Percentiles rank a stretch among this genome's conserved stretches.
Evolutionary conservation across 2,888 invertebrate genomes (phyloP).

Genomic region (Diarsia brunnea): DNA sequence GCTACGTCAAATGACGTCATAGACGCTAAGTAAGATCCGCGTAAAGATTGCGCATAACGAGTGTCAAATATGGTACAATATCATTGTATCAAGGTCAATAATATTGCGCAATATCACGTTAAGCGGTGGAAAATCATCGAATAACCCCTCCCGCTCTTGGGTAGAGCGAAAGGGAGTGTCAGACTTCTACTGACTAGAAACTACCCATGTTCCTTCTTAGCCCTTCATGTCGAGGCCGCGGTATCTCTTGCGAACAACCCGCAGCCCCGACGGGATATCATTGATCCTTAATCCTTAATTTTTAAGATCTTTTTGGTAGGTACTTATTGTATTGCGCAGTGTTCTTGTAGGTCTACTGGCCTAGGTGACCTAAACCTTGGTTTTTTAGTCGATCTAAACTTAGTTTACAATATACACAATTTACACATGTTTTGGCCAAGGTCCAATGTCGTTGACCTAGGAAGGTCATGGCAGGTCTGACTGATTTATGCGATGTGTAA

Average conservation of each 20-base stretch:
- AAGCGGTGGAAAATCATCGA: too few species aligned
- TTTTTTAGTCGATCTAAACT: too few species aligned
- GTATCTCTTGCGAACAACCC: too few species aligned
- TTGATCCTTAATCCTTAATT: too few species aligned
- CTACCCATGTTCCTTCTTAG: too few species aligned
- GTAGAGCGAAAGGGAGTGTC: too few species aligned
- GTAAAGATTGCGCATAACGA: background rate
- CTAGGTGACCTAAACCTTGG: background rate
- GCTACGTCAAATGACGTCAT: background rate
- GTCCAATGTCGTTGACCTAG: conserved; percentile 32
- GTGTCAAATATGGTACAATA: background rate
- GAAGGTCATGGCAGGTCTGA: background rate
- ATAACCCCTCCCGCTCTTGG: too few species aligned
- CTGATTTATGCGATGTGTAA: background rate
- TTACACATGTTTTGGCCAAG: background rate
- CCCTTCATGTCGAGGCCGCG: too few species aligned
- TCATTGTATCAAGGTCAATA: background rate
- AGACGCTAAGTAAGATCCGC: background rate
- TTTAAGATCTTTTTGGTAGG: background rate
- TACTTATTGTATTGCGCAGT: background rate
- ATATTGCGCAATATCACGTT: background rate
- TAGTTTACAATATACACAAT: too few species aligned
- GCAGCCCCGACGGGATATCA: too few species aligned
- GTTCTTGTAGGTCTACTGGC: background rate
- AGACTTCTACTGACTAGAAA: too few species aligned